Percentiles rank a stretch among this genome's conserved stretches.
Conservation (phyloP, 1,140 invertebrate species). For the Drosophila neocordata region DNA sequence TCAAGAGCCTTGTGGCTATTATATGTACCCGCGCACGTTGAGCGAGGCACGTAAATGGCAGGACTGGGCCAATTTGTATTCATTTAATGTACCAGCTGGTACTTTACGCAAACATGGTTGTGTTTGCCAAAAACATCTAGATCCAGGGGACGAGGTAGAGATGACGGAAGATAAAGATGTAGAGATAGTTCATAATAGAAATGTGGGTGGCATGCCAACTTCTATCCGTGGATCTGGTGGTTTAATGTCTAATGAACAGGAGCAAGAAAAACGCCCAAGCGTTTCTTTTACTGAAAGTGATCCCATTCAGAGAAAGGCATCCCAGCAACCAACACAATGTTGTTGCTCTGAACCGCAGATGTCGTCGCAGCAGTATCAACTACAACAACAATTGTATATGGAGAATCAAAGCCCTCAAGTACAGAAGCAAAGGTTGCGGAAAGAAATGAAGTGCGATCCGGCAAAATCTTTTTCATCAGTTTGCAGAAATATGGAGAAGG, state of each 20-base stretch:
- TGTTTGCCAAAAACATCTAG: conserved; percentile 49
- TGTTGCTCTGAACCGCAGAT: neutral
- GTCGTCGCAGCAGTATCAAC: neutral
- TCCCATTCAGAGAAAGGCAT: neutral
- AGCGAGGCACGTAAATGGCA: conserved; percentile 50
- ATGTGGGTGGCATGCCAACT: conserved; percentile 2
- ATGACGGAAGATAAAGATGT: neutral
- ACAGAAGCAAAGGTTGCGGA: neutral
- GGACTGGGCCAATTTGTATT: conserved; percentile 18
- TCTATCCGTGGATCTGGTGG: neutral
- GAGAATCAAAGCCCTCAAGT: no score
- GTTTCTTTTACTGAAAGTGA: neutral
- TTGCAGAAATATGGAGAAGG: neutral
- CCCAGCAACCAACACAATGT: neutral
- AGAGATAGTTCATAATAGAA: neutral
- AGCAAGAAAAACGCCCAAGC: neutral
- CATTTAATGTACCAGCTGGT: conserved; percentile 24
- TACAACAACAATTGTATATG: no score
- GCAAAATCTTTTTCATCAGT: neutral
- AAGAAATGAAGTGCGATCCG: neutral
- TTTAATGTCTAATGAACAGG: neutral
- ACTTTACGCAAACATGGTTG: conserved; percentile 36
- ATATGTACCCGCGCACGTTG: conserved; percentile 35
- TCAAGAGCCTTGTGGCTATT: conserved; percentile 21
- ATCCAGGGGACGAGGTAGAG: neutral